Evolutionary conservation across 2,113 vertebrate genomes (phyloP), one percentile per base, ranked within the genome.

Genomic region (Strix uralensis): DNA sequence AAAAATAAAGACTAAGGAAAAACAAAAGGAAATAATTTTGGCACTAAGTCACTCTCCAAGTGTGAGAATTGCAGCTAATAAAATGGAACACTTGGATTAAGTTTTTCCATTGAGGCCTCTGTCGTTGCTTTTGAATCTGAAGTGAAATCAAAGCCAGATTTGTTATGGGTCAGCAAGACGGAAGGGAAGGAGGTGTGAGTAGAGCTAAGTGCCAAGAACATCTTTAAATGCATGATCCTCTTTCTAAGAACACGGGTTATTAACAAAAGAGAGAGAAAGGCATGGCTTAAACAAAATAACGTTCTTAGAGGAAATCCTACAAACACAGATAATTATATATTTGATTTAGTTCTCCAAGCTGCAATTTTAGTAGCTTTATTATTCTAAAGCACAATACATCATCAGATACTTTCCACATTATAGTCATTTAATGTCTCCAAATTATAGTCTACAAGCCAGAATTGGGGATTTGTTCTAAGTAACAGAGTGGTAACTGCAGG

Each of bases 281-380:
- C 84, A 92, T 57, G 23, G 62, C 71, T 97, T 97, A 96, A 96
- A 97, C 94, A 88, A 62, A 67, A 90, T 86, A 90, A 89, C 0
- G 0, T 95, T 96, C 84, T 94, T 94, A 96, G 82, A 97, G 58
- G 59, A 97, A 95, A 97, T 95, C 90, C 88, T 91, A 94, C 94
- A 96, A 97, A 97, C 74, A 96, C 54, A 90, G 94, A 97, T 97
- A 98, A 97, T 97, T 97, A 97, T 71, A 97, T 91, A 95, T 95
- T 96, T 96, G 94, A 81, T 91, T 91, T 87, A 55, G 75, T 96
- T 94, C 92, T 95, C 11, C 10, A 74, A 62, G 71, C 83, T 97
- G 91, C 88, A 86, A 88, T 97, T 94, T 95, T 66, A 96, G 65
- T 86, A 90, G 63, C 58, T 97, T 95, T 83, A 94, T 97, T 97